phyloP scores from a whole-genome alignment of 2,888 invertebrate genomes.

The Perizoma flavofasciatum region DNA sequence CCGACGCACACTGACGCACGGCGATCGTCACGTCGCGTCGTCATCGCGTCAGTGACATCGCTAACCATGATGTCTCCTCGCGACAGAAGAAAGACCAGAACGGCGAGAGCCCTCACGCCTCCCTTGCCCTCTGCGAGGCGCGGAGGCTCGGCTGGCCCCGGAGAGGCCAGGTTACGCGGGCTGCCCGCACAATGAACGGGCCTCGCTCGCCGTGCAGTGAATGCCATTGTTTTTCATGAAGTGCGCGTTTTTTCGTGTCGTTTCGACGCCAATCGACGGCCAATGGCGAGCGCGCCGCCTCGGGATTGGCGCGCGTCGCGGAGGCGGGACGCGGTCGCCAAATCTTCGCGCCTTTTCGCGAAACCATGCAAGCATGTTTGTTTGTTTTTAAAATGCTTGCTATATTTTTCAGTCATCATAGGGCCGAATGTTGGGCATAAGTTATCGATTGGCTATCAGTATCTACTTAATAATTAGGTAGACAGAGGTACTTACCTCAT shows the following conservation, averaged over 20 bases:
- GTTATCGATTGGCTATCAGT: neutral
- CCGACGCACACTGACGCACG: slow-evolving; percentile 46
- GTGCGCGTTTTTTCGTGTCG: slow-evolving; percentile 58
- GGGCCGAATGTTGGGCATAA: slow-evolving; percentile 14
- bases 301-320: slow-evolving; percentile 61
- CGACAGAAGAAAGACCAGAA: slow-evolving; percentile 23
- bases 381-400: slow-evolving; percentile 55
- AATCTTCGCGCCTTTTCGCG: slow-evolving; percentile 64
- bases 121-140: slow-evolving; percentile 4
- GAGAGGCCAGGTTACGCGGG: slow-evolving; percentile 46
- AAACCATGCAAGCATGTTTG: slow-evolving; percentile 39
- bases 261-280: slow-evolving; percentile 55
- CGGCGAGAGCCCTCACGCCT: slow-evolving; percentile 26
- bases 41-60: slow-evolving; percentile 50
- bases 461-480: neutral
- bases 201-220: slow-evolving; percentile 57
- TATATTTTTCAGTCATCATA: slow-evolving; percentile 49
- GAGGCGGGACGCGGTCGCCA: slow-evolving; percentile 55
- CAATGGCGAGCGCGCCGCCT: slow-evolving; percentile 58
- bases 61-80: slow-evolving; percentile 46
- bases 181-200: slow-evolving; percentile 50
- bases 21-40: slow-evolving; percentile 31
- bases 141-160: slow-evolving; percentile 9
- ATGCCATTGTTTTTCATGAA: slow-evolving; percentile 76
- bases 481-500: neutral